Conservation (phyloP, 64 coral and sea anemone species). For the Exaiptasia diaphana region DNA sequence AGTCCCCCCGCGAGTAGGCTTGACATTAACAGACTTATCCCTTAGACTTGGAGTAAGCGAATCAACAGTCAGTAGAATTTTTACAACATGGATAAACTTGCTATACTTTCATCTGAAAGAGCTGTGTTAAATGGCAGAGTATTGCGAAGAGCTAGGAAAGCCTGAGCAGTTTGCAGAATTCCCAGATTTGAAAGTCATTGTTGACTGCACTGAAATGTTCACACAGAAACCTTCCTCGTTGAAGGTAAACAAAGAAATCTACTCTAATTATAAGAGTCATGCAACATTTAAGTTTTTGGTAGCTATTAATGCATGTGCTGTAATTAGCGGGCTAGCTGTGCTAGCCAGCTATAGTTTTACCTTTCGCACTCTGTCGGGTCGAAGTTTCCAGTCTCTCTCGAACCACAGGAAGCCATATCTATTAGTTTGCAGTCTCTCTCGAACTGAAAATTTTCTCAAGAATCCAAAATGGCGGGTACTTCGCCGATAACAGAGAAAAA, state of each 20-base stretch:
- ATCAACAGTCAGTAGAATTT: conserved; percentile 49
- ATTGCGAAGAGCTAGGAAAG: conserved; percentile 27
- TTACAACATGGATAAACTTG: conserved; percentile 44
- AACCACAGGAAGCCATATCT: too few relatives aligned
- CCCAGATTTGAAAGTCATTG: conserved; percentile 50
- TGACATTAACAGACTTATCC: conserved; percentile 33
- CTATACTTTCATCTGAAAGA: conserved; percentile 52
- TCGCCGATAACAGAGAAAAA: too few relatives aligned
- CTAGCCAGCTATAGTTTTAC: too few relatives aligned
- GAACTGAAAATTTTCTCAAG: too few relatives aligned
- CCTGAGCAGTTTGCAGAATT: conserved; percentile 57
- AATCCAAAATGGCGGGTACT: too few relatives aligned
- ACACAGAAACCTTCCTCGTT: conserved; percentile 47
- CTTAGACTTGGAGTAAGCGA: conserved; percentile 37
- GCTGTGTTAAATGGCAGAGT: conserved; percentile 41
- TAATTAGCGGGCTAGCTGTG: too few relatives aligned
- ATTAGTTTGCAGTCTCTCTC: too few relatives aligned
- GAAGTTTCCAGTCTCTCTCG: too few relatives aligned
- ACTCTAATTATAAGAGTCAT: conserved; percentile 53
- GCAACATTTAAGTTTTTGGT: conserved; percentile 50
- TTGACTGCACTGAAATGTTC: conserved; percentile 67
- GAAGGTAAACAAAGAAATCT: conserved; percentile 44
- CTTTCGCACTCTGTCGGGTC: too few relatives aligned
- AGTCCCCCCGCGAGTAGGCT: not conserved
- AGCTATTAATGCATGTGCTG: conserved; percentile 40